Evolutionary conservation across 2,888 invertebrate species (phyloP).

Genomic region (Drosophila rubida): DNA sequence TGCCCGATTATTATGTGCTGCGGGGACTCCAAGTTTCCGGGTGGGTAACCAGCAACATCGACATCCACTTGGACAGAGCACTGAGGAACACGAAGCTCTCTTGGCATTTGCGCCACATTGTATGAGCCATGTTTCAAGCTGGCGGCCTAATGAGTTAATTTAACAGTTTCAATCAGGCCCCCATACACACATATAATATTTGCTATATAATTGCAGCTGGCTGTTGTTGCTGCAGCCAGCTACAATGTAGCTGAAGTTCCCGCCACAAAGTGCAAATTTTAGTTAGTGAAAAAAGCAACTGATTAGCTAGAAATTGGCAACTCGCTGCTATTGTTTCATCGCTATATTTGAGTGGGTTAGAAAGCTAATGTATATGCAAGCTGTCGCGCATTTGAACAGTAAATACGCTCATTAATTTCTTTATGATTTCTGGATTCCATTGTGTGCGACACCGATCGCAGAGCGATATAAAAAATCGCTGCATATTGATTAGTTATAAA

Average conservation of each 20-base stretch:
- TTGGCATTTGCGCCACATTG: constrained; percentile 24
- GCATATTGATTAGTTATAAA: constrained; percentile 72
- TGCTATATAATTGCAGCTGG: constrained; percentile 22
- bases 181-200: too few species aligned
- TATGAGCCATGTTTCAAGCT: constrained; percentile 19
- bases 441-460: constrained; percentile 38
- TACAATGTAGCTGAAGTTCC: constrained; percentile 35
- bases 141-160: constrained; percentile 59
- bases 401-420: constrained; percentile 47
- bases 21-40: constrained; percentile 61
- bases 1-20: constrained; percentile 71
- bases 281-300: too few species aligned
- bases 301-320: not conserved
- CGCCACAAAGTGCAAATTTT: too few species aligned
- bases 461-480: constrained; percentile 46
- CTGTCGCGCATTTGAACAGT: constrained; percentile 45
- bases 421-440: constrained; percentile 26
- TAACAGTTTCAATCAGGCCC: constrained; percentile 49
- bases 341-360: not conserved
- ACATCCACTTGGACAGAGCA: constrained; percentile 6
- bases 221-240: too few species aligned
- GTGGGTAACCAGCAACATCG: constrained; percentile 53
- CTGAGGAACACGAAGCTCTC: constrained; percentile 18
- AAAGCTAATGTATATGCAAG: constrained; percentile 28
- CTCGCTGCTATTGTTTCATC: not conserved